Percentiles rank a stretch among this genome's conserved stretches.
These are phyloP conservation scores for Pollimyrus isidori DNA, from an alignment of 2,113 vertebrate species.

Conservation along the genomic window DNA sequence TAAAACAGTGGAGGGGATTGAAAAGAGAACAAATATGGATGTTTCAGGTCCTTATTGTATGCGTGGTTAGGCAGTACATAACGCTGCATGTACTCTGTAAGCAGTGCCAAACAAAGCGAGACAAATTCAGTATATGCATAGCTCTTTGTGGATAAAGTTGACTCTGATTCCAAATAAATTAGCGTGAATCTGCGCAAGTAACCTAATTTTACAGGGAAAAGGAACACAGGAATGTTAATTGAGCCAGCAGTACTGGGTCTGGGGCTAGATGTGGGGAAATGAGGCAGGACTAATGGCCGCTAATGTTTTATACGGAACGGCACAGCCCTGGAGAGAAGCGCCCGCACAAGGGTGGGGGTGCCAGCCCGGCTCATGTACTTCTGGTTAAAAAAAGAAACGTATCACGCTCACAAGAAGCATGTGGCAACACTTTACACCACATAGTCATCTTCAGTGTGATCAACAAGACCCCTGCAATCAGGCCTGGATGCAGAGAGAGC, in stretches of 20 bases:
- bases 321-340: conserved; percentile 34
- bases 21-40: neutral
- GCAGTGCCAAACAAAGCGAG: neutral
- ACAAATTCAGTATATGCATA: neutral
- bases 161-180: conserved; percentile 57
- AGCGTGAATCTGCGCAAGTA: conserved; percentile 65
- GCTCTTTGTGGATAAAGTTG: conserved; percentile 40
- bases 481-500: neutral
- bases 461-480: neutral
- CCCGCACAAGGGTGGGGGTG: neutral
- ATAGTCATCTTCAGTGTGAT: neutral
- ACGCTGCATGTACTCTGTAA: neutral
- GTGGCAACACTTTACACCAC: neutral
- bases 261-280: conserved; percentile 44
- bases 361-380: neutral
- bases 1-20: neutral
- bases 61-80: neutral
- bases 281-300: conserved; percentile 51
- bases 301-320: conserved; percentile 50
- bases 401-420: neutral
- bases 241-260: conserved; percentile 46
- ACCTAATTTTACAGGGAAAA: conserved; percentile 64
- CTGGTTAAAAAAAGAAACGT: neutral
- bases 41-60: neutral
- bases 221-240: conserved; percentile 62